Percentiles rank a stretch among this genome's conserved stretches.
Evolutionary conservation across 2,888 invertebrate genomes (phyloP).

Genomic region (Axea sp.): DNA sequence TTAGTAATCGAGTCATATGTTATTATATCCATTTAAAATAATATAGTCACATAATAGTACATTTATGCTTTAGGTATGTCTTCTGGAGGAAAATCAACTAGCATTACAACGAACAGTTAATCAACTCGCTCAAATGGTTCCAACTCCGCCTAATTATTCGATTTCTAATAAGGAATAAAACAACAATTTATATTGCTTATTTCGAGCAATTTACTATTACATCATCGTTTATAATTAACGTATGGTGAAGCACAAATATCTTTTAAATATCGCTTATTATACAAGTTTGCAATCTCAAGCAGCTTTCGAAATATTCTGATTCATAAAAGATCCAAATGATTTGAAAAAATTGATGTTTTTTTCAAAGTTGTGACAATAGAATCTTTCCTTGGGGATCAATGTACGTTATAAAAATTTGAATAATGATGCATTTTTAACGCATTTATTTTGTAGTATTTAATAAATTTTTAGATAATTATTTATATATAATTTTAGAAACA

Average conservation of each 20-base stretch:
- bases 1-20: too few relatives aligned
- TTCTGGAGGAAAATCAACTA: conserved; percentile 49
- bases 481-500: conserved; percentile 6
- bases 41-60: too few relatives aligned
- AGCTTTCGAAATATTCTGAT: conserved; percentile 15
- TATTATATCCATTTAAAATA: too few relatives aligned
- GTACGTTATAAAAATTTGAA: conserved; percentile 13
- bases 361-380: conserved; percentile 38
- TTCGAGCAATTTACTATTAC: conserved; percentile 28
- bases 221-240: conserved; percentile 19
- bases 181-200: conserved; percentile 12
- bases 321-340: conserved; percentile 36
- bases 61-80: conserved; percentile 39
- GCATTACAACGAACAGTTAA: conserved; percentile 56
- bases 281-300: conserved; percentile 11
- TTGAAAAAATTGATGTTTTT: conserved; percentile 14
- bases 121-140: conserved; percentile 55
- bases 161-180: conserved; percentile 51
- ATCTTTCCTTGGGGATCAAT: conserved; percentile 35
- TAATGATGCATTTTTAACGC: conserved; percentile 15
- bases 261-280: conserved; percentile 16
- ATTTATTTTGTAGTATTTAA: conserved; percentile 22
- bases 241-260: conserved; percentile 36
- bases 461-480: conserved; percentile 23
- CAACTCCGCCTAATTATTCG: conserved; percentile 52